A percentile compares a stretch with the other conserved stretches of the same genome.
Evolutionary conservation across 2,797 vertebrate species (phyloP).

Genomic region (Chaetophractus vellerosus): DNA sequence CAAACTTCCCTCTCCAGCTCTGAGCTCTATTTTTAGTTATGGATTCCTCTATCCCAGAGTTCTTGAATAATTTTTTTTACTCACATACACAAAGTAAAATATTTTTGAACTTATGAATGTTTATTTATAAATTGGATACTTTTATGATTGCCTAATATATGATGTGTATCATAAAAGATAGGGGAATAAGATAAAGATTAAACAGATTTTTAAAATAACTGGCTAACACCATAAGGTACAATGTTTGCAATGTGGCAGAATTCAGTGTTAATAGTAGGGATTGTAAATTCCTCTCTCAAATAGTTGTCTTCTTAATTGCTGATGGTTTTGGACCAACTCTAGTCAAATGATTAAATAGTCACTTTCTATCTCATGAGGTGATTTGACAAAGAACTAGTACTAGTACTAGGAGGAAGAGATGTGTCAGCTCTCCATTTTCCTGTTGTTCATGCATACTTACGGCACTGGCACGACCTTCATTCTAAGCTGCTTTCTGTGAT

Average conservation of each 20-base stretch:
- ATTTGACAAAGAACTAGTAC: neutral
- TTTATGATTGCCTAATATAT: neutral
- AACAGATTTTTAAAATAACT: constrained; percentile 27
- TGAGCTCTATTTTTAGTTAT: neutral
- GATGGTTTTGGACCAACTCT: neutral
- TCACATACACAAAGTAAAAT: neutral
- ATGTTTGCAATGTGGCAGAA: neutral
- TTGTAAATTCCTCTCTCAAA: neutral
- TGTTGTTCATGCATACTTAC: neutral
- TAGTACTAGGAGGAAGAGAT: neutral
- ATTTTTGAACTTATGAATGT: constrained; percentile 53
- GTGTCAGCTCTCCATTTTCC: fast-evolving
- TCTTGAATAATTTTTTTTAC: neutral
- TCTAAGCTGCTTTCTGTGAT: neutral
- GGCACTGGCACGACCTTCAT: fast-evolving
- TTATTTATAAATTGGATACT: constrained; percentile 43
- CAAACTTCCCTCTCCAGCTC: neutral
- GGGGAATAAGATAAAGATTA: constrained; percentile 4
- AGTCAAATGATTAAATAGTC: neutral
- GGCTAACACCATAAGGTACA: neutral
- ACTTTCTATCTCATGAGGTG: neutral
- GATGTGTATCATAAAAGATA: neutral
- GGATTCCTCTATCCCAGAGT: neutral
- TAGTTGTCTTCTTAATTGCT: neutral
- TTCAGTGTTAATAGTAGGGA: neutral